phyloP scores from a whole-genome alignment of 2,113 vertebrate genomes.

The Danio rerio region DNA sequence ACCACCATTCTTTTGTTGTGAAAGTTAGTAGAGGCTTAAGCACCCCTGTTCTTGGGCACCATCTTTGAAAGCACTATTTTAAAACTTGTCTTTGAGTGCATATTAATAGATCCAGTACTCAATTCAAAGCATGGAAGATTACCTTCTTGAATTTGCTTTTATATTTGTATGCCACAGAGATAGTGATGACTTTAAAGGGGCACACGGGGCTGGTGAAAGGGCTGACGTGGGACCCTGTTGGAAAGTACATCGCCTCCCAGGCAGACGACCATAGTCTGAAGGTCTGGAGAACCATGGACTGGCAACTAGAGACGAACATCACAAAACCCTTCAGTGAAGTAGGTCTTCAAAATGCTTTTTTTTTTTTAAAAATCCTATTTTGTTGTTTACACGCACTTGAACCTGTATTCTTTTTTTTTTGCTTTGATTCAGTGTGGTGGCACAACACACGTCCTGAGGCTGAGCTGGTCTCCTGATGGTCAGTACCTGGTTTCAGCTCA shows the following conservation, averaged over 20 bases:
- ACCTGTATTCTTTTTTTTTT: neutral
- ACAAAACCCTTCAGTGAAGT: conserved; percentile 98
- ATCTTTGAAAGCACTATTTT: no score
- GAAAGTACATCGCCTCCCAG: conserved; percentile 97
- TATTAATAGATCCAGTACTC: neutral
- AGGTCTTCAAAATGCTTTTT: conserved; percentile 1
- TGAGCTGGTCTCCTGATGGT: conserved; percentile 98
- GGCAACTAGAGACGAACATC: conserved; percentile 96
- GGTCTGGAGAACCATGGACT: conserved; percentile 97
- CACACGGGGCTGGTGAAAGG: conserved; percentile 97
- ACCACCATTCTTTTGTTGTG: no score
- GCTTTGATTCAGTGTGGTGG: conserved; percentile 86
- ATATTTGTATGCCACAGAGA: conserved; percentile 77
- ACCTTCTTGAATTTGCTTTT: conserved; percentile 2
- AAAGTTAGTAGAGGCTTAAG: no score
- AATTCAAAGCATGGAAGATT: neutral
- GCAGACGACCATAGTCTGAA: conserved; percentile 96
- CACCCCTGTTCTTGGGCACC: no score
- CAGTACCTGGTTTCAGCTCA: conserved; percentile 98
- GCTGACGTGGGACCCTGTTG: conserved; percentile 97
- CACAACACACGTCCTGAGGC: conserved; percentile 93
- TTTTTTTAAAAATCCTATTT: neutral
- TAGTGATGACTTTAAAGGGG: conserved; percentile 89
- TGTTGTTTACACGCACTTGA: neutral
- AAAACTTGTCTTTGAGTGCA: no score